Evolutionary conservation across 2,888 invertebrate species (phyloP).

Genomic region (Perdita meconis): DNA sequence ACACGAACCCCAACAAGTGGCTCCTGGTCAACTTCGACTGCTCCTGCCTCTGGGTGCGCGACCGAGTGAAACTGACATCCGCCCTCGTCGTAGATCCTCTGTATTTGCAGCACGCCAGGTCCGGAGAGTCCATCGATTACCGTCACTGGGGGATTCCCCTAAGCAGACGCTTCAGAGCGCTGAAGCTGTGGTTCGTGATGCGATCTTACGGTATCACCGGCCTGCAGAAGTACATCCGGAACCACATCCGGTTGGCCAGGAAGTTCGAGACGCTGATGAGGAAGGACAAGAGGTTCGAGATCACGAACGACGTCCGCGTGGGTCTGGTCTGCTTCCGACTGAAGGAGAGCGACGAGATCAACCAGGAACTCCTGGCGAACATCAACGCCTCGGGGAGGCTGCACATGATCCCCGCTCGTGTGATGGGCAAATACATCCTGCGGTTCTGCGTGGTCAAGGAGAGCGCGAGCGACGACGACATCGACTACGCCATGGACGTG

Average conservation of each 20-base stretch:
- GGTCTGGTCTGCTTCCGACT: slow-evolving; percentile 93
- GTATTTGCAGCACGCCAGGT: slow-evolving; percentile 93
- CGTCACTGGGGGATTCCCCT: slow-evolving; percentile 95
- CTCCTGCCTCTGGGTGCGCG: slow-evolving; percentile 93
- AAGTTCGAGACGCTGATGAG: slow-evolving; percentile 89
- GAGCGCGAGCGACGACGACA: slow-evolving; percentile 90
- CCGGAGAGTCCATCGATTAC: slow-evolving; percentile 89
- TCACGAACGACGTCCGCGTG: slow-evolving; percentile 90
- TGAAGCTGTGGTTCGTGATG: slow-evolving; percentile 95
- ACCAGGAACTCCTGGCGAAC: slow-evolving; percentile 90
- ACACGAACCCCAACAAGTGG: slow-evolving; percentile 96
- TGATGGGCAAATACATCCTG: slow-evolving; percentile 90
- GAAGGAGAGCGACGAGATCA: slow-evolving; percentile 89
- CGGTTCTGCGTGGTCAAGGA: slow-evolving; percentile 93
- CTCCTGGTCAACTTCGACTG: slow-evolving; percentile 94
- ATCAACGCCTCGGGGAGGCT: slow-evolving; percentile 93
- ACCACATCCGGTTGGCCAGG: slow-evolving; percentile 92
- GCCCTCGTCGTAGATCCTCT: slow-evolving; percentile 95
- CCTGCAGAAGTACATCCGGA: slow-evolving; percentile 92
- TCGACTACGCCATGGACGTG: slow-evolving; percentile 88
- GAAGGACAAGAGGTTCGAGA: slow-evolving; percentile 90
- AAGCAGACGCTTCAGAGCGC: slow-evolving; percentile 92
- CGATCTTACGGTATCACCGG: slow-evolving; percentile 93
- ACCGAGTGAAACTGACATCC: slow-evolving; percentile 90
- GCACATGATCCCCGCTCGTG: slow-evolving; percentile 94